Base-by-base conservation (phyloP, 1,140 invertebrate genomes). In the Trichoplusia ni region DNA sequence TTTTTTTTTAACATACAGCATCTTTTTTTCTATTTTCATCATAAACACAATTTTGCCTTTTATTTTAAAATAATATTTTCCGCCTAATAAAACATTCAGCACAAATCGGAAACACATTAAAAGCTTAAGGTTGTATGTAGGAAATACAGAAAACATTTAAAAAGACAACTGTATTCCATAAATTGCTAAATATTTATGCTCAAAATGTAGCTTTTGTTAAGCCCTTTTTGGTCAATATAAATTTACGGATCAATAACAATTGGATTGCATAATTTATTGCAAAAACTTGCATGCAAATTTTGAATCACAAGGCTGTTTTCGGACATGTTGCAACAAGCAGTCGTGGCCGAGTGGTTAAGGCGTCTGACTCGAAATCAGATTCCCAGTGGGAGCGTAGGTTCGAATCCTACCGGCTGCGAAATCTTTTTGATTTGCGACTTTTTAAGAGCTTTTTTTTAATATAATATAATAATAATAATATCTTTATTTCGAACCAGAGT, bases 281-380 rank as follows among this genome's bases (percentile, higher is more conserved):
- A 47, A 4, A 47, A 47, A 47, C 7, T 0, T 31, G 44, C 44
- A 47, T 47, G 44, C 44, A 47, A 27, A n/a, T 18, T 2, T 29
- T 16, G 14, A 29, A 29, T 0, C 2, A 1, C 16, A 29, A 2
- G 44, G 44, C 13, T 29, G 29, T 47, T 47, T 46, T 19, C 2
- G 7, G 7, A 9, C 23, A n/a, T 2, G 7, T 31, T 31, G 25
- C 13, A 58, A n/a, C 1, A 58, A 70, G 94, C 94, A 94, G 94
- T 94, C 93, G 93, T 95, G 94, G 94, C 94, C 94, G 94, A 95
- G 94, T 93, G 94, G 94, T 95, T 95, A 95, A 95, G 94, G 94
- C 94, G 94, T 94, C 94, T 95, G 94, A 95, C 94, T 95, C 93
- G 94, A 95, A 94, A 94, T 94, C 94, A 77, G 72, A 94, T 94